phyloP scores from a whole-genome alignment of 2,113 vertebrate species.

The Brachionichthys hirsutus region DNA sequence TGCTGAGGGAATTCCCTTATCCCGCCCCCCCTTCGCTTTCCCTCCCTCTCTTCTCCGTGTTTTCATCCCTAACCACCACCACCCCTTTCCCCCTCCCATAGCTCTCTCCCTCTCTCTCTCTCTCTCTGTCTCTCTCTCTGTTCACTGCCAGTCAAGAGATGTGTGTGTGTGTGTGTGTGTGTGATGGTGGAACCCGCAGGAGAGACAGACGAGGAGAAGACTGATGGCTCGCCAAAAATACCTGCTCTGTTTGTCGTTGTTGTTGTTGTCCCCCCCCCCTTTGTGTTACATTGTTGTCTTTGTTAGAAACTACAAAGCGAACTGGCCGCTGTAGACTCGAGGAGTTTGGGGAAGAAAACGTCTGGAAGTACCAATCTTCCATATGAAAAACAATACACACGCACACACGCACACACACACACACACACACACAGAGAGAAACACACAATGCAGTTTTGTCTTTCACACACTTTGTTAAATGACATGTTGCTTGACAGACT shows the following conservation, averaged over 20 bases:
- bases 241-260: conserved; percentile 49
- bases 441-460: no score
- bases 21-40: conserved; percentile 68
- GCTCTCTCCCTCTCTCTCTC: conserved; percentile 52
- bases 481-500: conserved; percentile 14
- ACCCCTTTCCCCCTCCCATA: conserved; percentile 66
- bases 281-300: conserved; percentile 58
- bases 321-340: conserved; percentile 43
- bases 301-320: conserved; percentile 60
- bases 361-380: conserved; percentile 2
- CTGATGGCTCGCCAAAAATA: conserved; percentile 69
- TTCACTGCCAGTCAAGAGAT: conserved; percentile 74
- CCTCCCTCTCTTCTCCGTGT: conserved; percentile 54
- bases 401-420: neutral
- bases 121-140: conserved; percentile 27
- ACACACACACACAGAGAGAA: neutral
- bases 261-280: conserved; percentile 9
- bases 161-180: conserved; percentile 30
- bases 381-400: conserved; percentile 9
- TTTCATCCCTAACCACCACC: conserved; percentile 64
- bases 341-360: conserved; percentile 26
- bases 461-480: neutral
- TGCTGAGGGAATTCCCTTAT: conserved; percentile 91
- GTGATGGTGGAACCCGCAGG: conserved; percentile 59
- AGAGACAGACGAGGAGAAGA: conserved; percentile 59